Base-by-base conservation (phyloP, 2,888 invertebrate species). In the Cylindroiulus punctatus region DNA sequence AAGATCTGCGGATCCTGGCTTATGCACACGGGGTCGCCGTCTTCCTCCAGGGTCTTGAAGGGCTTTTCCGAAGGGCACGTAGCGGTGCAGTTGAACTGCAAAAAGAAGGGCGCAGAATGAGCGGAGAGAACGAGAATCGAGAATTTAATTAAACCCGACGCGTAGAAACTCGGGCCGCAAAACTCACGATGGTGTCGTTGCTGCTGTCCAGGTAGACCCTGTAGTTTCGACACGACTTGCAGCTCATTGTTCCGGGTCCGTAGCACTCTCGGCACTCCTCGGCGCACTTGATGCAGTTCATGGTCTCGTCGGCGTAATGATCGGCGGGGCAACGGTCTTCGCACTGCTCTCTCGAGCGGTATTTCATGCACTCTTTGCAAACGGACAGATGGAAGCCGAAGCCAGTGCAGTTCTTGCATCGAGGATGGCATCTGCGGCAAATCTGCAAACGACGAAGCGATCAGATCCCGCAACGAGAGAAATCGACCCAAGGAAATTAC, bases 381-480 rank as follows among this genome's bases (percentile, higher is more conserved):
- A 96, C 95, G 0, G 88, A 87, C 10, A 88, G 94, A 89, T 97
- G 96, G 89, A 96, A 95, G 36, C 98, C 97, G 89, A 95, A 97
- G 1, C 95, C 96, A 10, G 95, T 95, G 90, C 98, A 98, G 88
- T 95, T 94, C 88, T 95, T 94, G 90, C 98, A 98, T 76, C 96
- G 92, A 0, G 95, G 94, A 92, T 98, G 97, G 90, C 98, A 98
- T 90, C 95, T 96, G 87, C 96, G 93, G 90, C 98, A 98, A 47
- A 97, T 94, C 91, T 91, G 88, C 0, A 88, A 84, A 83, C 65
- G 47, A 84, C 84, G 81, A 30, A 12, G 19, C 32, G 4, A 81
- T 76, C 22, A 30, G 12, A 32, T 81, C 7, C 17, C 22, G 14
- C n/a, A 26, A 1, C 5, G n/a, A 5, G 30, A 76, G 8, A 30